phyloP scores from a whole-genome alignment of 2,113 vertebrate genomes.

The Crotophaga sulcirostris region DNA sequence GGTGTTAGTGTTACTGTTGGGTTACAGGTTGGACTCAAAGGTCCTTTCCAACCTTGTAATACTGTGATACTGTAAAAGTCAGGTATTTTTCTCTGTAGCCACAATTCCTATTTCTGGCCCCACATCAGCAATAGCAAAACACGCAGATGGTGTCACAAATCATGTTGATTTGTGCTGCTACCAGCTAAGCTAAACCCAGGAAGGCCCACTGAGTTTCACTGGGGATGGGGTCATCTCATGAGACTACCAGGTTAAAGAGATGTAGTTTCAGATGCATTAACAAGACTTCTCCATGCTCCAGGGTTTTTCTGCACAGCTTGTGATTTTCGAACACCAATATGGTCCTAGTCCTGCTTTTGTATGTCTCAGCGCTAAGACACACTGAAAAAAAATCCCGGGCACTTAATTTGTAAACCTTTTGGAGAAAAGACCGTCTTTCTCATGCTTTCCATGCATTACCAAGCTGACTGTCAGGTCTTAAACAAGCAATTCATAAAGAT shows the following conservation, averaged over 20 bases:
- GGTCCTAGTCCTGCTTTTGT: neutral
- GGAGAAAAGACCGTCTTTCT: neutral
- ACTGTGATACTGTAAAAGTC: no score
- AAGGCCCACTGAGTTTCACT: neutral
- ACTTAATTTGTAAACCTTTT: neutral
- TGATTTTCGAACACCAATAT: neutral
- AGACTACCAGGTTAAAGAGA: neutral
- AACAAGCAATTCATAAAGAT: neutral
- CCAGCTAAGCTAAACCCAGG: neutral
- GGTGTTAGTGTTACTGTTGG: no score
- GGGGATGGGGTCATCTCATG: neutral
- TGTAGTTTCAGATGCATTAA: neutral
- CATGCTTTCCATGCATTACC: neutral
- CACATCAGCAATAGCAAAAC: neutral
- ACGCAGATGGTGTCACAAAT: neutral
- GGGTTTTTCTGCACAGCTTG: neutral
- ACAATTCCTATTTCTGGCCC: rapidly evolving
- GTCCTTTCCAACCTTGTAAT: no score
- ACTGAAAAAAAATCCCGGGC: rapidly evolving
- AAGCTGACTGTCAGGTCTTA: neutral
- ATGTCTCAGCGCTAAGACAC: neutral
- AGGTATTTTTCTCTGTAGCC: neutral
- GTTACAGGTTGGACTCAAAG: no score
- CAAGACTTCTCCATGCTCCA: neutral
- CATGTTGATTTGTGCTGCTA: neutral